Evolutionary conservation across 2,888 invertebrate genomes (phyloP), one percentile per base, ranked within the genome.

Genomic region (Ochropleura plecta): DNA sequence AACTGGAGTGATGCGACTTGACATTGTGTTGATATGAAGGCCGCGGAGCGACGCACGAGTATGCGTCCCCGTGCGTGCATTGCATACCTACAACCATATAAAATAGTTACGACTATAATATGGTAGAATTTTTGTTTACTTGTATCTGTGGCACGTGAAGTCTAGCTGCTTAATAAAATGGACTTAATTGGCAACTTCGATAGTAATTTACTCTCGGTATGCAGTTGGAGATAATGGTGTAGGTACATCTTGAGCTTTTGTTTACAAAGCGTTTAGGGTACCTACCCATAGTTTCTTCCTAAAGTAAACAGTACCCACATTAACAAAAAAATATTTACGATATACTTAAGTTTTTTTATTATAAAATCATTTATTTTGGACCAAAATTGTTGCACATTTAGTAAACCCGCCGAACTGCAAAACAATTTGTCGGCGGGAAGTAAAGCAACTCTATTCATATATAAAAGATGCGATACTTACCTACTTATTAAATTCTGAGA

Each of bases 11-110:
- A 81, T 83, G 60, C 77, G 64, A 76, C 82, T 75, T 88, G 89
- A 90, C 90, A 90, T 90, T 91, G 90, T 86, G 78, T 87, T 81
- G 79, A 86, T 81, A 84, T 87, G 92, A 93, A 93, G 92, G 92
- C 90, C 91, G 85, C 83, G 79, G 89, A 88, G 88, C 89, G 90
- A 89, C 88, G 88, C 86, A 85, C 87, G 88, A 82, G 83, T 86
- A 72, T 81, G 84, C 69, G 90, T 88, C 86, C 81, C 86, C 85
- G 86, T 81, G 86, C 93, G 92, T 92, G 93, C 84, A 83, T 73
- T 67, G 93, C 88, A 92, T 92, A n/a, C n/a, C n/a, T n/a, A 85
- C 70, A 70, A 69, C n/a, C 67, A 62, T 73, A 69, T 77, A 76
- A 64, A 74, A 75, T 73, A 64, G 70, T 73, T 48, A 72, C 57